Conservation (phyloP, 2,888 invertebrate species). For the Heliconius sara region DNA sequence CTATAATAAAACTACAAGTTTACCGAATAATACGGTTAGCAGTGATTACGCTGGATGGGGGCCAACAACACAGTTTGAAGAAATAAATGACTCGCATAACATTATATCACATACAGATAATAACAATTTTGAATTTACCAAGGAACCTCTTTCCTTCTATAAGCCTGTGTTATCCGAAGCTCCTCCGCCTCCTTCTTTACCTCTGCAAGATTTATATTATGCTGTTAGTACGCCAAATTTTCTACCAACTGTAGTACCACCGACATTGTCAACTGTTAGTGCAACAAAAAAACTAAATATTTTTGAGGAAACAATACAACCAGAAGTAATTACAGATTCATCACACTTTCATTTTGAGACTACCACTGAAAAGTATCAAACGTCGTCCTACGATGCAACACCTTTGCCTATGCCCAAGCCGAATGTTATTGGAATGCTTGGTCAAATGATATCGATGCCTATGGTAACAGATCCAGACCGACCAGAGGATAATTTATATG, state of each 20-base stretch:
- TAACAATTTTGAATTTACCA: slow-evolving; percentile 46
- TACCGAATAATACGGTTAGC: slow-evolving; percentile 65
- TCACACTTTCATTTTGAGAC: slow-evolving; percentile 60
- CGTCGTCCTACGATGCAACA: slow-evolving; percentile 55
- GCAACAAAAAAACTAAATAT: slow-evolving; percentile 55
- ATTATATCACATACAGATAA: slow-evolving; percentile 66
- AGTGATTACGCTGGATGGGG: slow-evolving; percentile 81
- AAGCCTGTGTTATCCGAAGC: slow-evolving; percentile 72
- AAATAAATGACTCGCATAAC: slow-evolving; percentile 73
- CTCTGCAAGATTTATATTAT: slow-evolving; percentile 54
- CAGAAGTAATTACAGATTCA: slow-evolving; percentile 57
- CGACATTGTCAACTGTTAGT: slow-evolving; percentile 53
- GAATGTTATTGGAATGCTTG: slow-evolving; percentile 71
- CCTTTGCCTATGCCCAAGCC: slow-evolving; percentile 56
- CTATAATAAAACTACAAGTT: slow-evolving; percentile 62
- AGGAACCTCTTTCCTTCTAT: slow-evolving; percentile 70
- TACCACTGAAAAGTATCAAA: slow-evolving; percentile 58
- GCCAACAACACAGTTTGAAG: slow-evolving; percentile 73
- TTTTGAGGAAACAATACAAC: slow-evolving; percentile 55
- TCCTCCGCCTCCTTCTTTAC: slow-evolving; percentile 64
- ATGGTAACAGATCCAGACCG: slow-evolving; percentile 70
- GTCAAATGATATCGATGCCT: slow-evolving; percentile 79
- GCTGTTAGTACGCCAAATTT: slow-evolving; percentile 60
- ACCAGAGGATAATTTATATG: slow-evolving; percentile 75
- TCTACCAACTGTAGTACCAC: slow-evolving; percentile 68